Base-by-base conservation (phyloP, 2,888 invertebrate species). In the Dynastes maya region DNA sequence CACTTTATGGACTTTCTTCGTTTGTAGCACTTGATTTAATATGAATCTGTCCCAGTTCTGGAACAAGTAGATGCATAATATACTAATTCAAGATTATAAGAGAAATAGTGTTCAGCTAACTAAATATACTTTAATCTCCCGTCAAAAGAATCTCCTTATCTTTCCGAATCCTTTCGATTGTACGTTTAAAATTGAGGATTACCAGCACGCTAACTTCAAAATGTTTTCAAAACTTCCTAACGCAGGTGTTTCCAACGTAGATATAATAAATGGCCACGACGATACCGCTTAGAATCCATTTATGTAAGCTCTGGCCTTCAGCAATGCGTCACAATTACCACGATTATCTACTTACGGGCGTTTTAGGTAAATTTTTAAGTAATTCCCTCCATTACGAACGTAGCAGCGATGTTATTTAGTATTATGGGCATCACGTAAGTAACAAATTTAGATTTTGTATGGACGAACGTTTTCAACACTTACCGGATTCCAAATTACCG, bases 401-500 rank as follows among this genome's bases (percentile, higher is more conserved):
- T 16, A 58, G 27, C 2, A 27, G 16, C 1, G 29, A 11, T 61
- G 16, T 22, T 6, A 29, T 22, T 8, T 29, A 22, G 22, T 22
- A 45, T 53, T 53, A 16, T 29, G 27, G 11, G 11, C 11, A 61
- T 61, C 72, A 40, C 58, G 27, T 37, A 45, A 58, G 27, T 16
- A 58, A 72, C n/a, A 72, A 72, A 61, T 72, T 72, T 72, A 61
- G 40, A 61, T 72, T 58, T 58, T 40, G 32, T 58, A 40, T 61
- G 8, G 5, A 61, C 32, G 37, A 51, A 13, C 61, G 53, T 61
- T 72, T 61, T 72, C 72, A 72, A 45, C 72, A 61, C 72, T 72
- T 58, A 58, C 58, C 58, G 72, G 72, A 72, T 72, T 40, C 72
- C 58, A 22, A 61, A 72, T 72, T 72, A 72, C 72, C 58, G 58